Conservation (phyloP, 2,888 invertebrate genomes). For the Parelbella ahira region DNA sequence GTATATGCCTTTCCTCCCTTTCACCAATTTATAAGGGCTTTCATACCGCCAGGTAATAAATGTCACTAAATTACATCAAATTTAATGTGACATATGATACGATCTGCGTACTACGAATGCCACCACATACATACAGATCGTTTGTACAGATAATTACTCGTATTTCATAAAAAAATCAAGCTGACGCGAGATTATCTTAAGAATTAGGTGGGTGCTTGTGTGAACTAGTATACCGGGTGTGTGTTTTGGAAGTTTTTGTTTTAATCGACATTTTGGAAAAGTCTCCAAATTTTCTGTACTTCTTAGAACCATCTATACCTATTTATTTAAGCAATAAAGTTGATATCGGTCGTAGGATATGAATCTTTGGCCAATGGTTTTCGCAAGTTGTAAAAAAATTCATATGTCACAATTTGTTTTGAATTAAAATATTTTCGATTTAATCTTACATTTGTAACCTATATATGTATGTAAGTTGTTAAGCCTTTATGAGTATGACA, state of each 20-base stretch:
- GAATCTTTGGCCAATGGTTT: too few relatives aligned
- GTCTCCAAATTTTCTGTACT: background rate
- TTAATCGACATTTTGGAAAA: too few relatives aligned
- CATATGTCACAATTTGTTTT: too few relatives aligned
- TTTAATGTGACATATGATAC: constrained; percentile 22
- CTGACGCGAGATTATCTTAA: constrained; percentile 18
- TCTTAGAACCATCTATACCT: background rate
- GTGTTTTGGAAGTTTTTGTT: background rate
- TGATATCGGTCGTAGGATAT: too few relatives aligned
- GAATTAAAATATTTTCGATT: too few relatives aligned
- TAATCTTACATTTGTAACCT: too few relatives aligned
- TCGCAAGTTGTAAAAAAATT: too few relatives aligned
- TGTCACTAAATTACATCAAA: constrained; percentile 20
- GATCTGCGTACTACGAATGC: constrained; percentile 19
- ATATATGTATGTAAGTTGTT: too few relatives aligned
- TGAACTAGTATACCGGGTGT: constrained; percentile 14
- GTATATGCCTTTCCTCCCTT: too few relatives aligned
- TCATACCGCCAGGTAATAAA: constrained; percentile 16
- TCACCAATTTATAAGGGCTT: constrained; percentile 12
- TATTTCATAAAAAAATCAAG: constrained; percentile 21
- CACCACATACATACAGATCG: constrained; percentile 19
- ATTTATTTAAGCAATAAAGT: too few relatives aligned
- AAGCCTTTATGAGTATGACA: too few relatives aligned
- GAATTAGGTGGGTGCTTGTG: constrained; percentile 15
- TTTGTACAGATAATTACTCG: constrained; percentile 21